A percentile compares a stretch with the other conserved stretches of the same genome.
These are phyloP conservation scores for Limnodromus scolopaceus DNA, from an alignment of 2,797 vertebrate genomes.

Conservation along the genomic window DNA sequence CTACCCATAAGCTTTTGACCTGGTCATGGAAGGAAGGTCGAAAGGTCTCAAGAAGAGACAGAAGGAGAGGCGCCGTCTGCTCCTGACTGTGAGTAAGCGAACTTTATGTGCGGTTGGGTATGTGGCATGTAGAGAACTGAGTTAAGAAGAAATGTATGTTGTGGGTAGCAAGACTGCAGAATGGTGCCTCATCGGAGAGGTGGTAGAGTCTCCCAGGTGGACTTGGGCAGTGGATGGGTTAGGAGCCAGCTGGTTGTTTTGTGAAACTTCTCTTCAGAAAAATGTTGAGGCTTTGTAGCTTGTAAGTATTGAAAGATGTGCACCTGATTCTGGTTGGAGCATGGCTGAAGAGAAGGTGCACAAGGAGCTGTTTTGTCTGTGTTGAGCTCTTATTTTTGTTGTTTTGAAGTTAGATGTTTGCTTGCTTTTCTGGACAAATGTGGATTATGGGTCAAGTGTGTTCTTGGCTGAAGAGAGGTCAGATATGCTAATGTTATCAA, in stretches of 20 bases:
- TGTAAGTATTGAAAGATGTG: not conserved
- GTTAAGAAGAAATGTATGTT: rapidly evolving
- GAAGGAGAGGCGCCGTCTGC: not conserved
- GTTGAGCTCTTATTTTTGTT: not conserved
- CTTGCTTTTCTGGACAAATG: not conserved
- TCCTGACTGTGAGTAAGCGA: rapidly evolving
- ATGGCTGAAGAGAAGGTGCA: not conserved
- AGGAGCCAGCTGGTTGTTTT: not conserved
- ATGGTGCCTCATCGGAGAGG: not conserved
- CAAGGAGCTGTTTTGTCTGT: rapidly evolving
- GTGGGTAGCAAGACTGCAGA: not conserved
- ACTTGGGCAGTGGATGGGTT: not conserved
- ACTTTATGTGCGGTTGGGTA: rapidly evolving
- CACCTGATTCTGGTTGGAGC: not conserved
- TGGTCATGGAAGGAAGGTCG: too few species aligned
- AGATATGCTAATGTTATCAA: not conserved
- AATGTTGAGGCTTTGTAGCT: too few species aligned
- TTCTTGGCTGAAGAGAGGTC: not conserved
- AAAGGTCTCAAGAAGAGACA: not conserved
- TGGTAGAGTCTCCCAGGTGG: not conserved
- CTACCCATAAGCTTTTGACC: too few species aligned
- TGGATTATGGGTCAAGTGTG: not conserved
- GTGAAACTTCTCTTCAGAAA: not conserved
- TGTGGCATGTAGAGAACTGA: not conserved
- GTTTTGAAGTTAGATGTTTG: not conserved